Conservation (phyloP, 2,888 invertebrate species). For the Pandemis cinnamomeana region DNA sequence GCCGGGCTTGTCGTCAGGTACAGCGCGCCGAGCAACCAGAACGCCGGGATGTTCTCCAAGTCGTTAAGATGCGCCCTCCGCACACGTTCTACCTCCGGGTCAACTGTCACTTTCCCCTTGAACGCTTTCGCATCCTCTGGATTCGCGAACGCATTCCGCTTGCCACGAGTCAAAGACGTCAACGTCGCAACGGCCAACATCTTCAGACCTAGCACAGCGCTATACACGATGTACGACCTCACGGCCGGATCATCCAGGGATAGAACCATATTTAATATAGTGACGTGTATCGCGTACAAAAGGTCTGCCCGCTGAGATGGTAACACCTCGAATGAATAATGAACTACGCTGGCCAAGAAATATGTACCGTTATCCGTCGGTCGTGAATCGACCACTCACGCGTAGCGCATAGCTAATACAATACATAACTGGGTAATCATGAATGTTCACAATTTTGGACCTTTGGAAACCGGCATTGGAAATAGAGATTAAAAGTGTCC, state of each 20-base stretch:
- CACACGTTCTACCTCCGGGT: slow-evolving; percentile 66
- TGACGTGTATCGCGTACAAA: not conserved
- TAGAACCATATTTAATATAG: slow-evolving; percentile 56
- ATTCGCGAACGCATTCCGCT: slow-evolving; percentile 41
- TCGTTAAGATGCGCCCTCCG: slow-evolving; percentile 88
- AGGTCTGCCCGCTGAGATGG: slow-evolving; percentile 19
- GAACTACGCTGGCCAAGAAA: slow-evolving; percentile 16
- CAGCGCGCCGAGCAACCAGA: slow-evolving; percentile 84
- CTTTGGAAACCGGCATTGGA: slow-evolving; percentile 11
- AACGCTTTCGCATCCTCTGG: slow-evolving; percentile 52
- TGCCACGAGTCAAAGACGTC: slow-evolving; percentile 57
- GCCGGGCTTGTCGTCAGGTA: slow-evolving; percentile 86
- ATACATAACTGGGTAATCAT: slow-evolving; percentile 15
- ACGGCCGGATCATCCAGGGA: slow-evolving; percentile 59
- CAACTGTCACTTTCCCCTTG: slow-evolving; percentile 67
- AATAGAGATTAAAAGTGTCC: not conserved
- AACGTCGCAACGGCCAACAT: slow-evolving; percentile 57
- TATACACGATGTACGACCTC: slow-evolving; percentile 70
- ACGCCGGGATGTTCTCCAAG: slow-evolving; percentile 88
- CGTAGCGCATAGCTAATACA: slow-evolving; percentile 37
- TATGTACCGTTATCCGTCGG: slow-evolving; percentile 22
- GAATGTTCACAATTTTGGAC: not conserved
- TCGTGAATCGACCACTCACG: slow-evolving; percentile 25
- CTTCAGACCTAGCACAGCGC: slow-evolving; percentile 69
- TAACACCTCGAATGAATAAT: slow-evolving; percentile 24